These are phyloP conservation scores for Phaonia tiefii DNA, from an alignment of 2,888 invertebrate genomes.

Conservation along the genomic window DNA sequence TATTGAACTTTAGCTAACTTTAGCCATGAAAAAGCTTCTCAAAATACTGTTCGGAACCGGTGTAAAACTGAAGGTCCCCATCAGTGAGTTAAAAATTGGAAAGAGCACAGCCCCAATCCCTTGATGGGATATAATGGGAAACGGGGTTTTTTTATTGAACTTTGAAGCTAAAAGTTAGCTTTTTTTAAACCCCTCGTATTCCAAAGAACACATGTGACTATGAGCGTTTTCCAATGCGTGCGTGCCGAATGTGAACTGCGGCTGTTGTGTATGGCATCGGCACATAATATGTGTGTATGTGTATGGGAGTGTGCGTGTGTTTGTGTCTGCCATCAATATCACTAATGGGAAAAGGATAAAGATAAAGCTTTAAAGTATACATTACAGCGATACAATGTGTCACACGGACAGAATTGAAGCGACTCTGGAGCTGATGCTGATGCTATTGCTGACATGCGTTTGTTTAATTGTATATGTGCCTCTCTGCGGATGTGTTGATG, in stretches of 20 bases:
- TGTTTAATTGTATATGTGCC: background rate
- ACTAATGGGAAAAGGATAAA: conserved; percentile 68
- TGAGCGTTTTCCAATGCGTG: background rate
- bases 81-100: too few species aligned
- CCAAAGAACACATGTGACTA: too few species aligned
- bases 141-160: too few species aligned
- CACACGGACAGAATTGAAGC: conserved; percentile 29
- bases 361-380: conserved; percentile 64
- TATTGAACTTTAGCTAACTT: too few species aligned
- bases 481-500: background rate
- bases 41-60: too few species aligned
- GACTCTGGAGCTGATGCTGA: conserved; percentile 10
- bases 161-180: too few species aligned
- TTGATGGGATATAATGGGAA: too few species aligned
- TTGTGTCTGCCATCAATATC: conserved; percentile 61
- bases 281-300: background rate
- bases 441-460: conserved; percentile 30
- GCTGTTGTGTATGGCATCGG: background rate
- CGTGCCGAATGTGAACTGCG: conserved; percentile 3
- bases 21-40: too few species aligned
- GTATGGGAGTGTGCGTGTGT: background rate
- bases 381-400: conserved; percentile 49
- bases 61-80: too few species aligned
- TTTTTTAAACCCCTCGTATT: too few species aligned
- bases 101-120: too few species aligned